Evolutionary conservation across 2,113 vertebrate species (phyloP).

Genomic region (Carettochelys insculpta): DNA sequence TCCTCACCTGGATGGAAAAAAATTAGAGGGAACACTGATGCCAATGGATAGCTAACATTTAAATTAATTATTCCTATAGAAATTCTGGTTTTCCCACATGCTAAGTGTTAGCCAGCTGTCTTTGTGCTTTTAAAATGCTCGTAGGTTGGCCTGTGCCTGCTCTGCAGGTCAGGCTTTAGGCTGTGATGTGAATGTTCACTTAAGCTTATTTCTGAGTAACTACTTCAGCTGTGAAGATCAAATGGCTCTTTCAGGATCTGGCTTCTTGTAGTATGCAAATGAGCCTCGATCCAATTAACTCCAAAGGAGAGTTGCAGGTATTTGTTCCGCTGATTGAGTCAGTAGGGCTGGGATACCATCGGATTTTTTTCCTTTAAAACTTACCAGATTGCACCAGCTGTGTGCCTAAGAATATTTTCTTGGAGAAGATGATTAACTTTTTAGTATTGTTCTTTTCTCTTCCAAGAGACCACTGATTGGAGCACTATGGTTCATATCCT

Average conservation of each 20-base stretch:
- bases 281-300: not conserved
- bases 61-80: not conserved
- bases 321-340: not conserved
- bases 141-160: not conserved
- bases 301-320: not conserved
- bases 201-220: not conserved
- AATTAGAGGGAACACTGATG: too few species aligned
- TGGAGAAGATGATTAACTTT: not conserved
- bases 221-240: not conserved
- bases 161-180: not conserved
- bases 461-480: not conserved
- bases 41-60: not conserved
- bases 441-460: not conserved
- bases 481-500: not conserved
- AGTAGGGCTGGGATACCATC: not conserved
- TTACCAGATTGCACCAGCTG: not conserved
- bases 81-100: not conserved
- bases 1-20: too few species aligned
- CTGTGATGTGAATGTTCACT: not conserved
- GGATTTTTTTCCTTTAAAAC: not conserved
- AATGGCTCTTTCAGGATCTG: not conserved
- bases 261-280: not conserved
- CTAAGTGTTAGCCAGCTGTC: not conserved
- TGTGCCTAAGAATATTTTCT: not conserved
- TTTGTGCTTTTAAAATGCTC: not conserved